Conservation (phyloP, 2,113 vertebrate species). For the Pollachius pollachius region DNA sequence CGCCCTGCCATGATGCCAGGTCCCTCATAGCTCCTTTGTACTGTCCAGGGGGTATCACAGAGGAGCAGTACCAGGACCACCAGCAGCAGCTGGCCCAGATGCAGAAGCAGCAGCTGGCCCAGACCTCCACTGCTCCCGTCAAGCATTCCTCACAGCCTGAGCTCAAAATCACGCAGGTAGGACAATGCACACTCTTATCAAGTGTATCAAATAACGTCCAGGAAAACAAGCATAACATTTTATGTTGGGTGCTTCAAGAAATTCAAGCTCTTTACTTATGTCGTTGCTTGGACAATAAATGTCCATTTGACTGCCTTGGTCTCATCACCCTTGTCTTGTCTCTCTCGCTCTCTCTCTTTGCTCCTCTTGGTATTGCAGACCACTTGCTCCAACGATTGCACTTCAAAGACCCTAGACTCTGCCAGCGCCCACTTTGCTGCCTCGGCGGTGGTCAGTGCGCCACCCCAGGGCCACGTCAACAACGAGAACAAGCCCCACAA, state of each 20-base stretch:
- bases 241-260: too few relatives aligned
- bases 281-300: too few relatives aligned
- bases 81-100: constrained; percentile 89
- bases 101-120: constrained; percentile 68
- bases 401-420: constrained; percentile 89
- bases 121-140: constrained; percentile 73
- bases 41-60: constrained; percentile 84
- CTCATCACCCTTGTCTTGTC: not conserved
- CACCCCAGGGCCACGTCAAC: constrained; percentile 65
- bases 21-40: too few relatives aligned
- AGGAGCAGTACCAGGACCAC: constrained; percentile 90
- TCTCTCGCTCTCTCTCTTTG: not conserved
- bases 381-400: constrained; percentile 75
- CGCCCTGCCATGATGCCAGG: too few relatives aligned
- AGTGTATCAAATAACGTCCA: not conserved
- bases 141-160: constrained; percentile 79
- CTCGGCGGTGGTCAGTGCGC: constrained; percentile 85
- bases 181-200: not conserved
- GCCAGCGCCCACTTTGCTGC: constrained; percentile 92
- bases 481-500: constrained; percentile 76
- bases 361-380: constrained; percentile 58
- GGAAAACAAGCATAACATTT: too few relatives aligned
- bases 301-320: not conserved
- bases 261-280: too few relatives aligned
- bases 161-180: constrained; percentile 79